A percentile compares a stretch with the other conserved stretches of the same genome.
Evolutionary conservation across 2,888 invertebrate species (phyloP).

Genomic region (Orchesella flavescens): DNA sequence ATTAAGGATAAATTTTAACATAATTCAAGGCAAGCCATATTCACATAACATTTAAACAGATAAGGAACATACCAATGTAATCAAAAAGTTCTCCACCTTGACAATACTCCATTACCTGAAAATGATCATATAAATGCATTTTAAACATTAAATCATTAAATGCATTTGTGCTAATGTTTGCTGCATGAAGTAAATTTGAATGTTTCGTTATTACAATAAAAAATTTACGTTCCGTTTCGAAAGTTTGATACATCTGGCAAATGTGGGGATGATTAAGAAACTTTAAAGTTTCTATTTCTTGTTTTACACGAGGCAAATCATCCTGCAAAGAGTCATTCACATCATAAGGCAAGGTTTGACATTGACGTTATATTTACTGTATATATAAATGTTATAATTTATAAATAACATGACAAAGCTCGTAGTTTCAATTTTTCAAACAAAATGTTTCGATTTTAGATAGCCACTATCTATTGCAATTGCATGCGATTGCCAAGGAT

Average conservation of each 20-base stretch:
- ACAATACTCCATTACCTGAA: slow-evolving; percentile 83
- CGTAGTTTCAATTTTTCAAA: too few relatives aligned
- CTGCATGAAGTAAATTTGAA: too few relatives aligned
- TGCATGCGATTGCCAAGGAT: too few relatives aligned
- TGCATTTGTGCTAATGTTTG: too few relatives aligned
- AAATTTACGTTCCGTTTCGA: slow-evolving; percentile 83
- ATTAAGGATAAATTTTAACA: slow-evolving; percentile 5
- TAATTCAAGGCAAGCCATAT: not conserved
- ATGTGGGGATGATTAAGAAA: slow-evolving; percentile 83
- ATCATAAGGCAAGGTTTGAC: slow-evolving; percentile 15
- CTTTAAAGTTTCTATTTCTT: slow-evolving; percentile 84
- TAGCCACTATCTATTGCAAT: too few relatives aligned
- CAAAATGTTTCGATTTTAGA: too few relatives aligned
- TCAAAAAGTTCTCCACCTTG: slow-evolving; percentile 89
- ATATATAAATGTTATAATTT: too few relatives aligned
- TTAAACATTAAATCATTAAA: too few relatives aligned
- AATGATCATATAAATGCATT: too few relatives aligned
- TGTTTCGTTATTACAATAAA: slow-evolving; percentile 76
- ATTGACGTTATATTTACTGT: too few relatives aligned
- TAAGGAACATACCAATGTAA: slow-evolving; percentile 79
- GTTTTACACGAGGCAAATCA: slow-evolving; percentile 82
- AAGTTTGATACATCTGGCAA: slow-evolving; percentile 85
- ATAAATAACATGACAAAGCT: too few relatives aligned
- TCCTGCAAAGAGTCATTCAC: slow-evolving; percentile 77
- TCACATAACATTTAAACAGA: not conserved